phyloP scores from a whole-genome alignment of 2,888 invertebrate species.

The Dilophus febrilis region DNA sequence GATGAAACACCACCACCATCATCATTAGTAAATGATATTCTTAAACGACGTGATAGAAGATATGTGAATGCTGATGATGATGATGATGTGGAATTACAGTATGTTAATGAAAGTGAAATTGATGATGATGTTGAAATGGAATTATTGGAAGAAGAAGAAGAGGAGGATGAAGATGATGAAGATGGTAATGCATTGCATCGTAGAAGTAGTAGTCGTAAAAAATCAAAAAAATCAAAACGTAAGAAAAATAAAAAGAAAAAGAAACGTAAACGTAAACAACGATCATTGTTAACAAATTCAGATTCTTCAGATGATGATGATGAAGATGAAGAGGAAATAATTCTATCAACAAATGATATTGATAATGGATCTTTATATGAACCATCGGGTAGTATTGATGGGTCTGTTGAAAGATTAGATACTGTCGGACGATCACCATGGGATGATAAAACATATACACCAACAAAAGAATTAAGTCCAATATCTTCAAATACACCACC shows the following conservation, averaged over 20 bases:
- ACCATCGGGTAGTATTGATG: no score
- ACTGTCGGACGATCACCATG: slow-evolving; percentile 4
- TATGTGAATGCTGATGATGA: background rate
- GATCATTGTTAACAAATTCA: slow-evolving; percentile 45
- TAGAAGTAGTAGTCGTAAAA: slow-evolving; percentile 39
- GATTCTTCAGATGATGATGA: slow-evolving; percentile 45
- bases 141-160: slow-evolving; percentile 18
- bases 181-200: no score
- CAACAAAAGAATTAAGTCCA: slow-evolving; percentile 22
- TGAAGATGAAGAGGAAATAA: slow-evolving; percentile 25
- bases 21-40: no score
- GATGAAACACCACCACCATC: background rate
- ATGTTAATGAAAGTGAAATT: background rate
- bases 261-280: slow-evolving; percentile 39
- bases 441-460: slow-evolving; percentile 14
- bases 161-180: slow-evolving; percentile 32
- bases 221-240: slow-evolving; percentile 58
- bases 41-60: background rate
- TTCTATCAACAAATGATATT: slow-evolving; percentile 22
- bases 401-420: no score
- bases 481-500: slow-evolving; percentile 14
- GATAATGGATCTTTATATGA: no score
- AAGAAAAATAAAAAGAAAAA: slow-evolving; percentile 52
- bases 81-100: slow-evolving; percentile 11
- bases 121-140: slow-evolving; percentile 11